phyloP scores from a whole-genome alignment of 2,888 invertebrate genomes.

The Pseudococcus viburni region DNA sequence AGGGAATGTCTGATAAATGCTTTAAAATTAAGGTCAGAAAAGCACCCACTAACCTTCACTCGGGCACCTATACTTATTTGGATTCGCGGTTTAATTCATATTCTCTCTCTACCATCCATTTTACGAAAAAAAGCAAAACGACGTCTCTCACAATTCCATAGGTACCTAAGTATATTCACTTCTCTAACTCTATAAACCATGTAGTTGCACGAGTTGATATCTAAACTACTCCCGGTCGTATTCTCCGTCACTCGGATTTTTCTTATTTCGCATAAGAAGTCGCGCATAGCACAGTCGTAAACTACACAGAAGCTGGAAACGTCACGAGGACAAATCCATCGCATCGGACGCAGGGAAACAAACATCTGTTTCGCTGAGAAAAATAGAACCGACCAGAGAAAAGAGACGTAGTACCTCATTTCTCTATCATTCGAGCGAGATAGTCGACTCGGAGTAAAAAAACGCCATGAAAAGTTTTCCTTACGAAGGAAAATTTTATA shows the following conservation, averaged over 20 bases:
- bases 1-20: too few species aligned
- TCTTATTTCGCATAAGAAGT: neutral
- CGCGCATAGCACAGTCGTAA: neutral
- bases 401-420: neutral
- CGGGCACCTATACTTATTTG: too few species aligned
- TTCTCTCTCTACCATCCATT: too few species aligned
- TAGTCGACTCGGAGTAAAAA: neutral
- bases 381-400: neutral
- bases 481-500: conserved; percentile 56
- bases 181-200: too few species aligned
- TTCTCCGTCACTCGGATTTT: neutral
- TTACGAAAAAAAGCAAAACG: too few species aligned
- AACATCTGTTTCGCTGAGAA: conserved; percentile 36
- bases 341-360: conserved; percentile 5
- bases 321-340: conserved; percentile 32
- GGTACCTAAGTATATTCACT: too few species aligned
- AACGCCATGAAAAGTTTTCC: conserved; percentile 53
- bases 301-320: conserved; percentile 11
- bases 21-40: too few species aligned
- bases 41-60: too few species aligned
- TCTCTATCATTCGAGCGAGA: neutral
- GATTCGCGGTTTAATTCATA: too few species aligned
- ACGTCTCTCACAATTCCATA: too few species aligned
- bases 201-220: too few species aligned
- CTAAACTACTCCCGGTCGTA: too few species aligned